phyloP scores from a whole-genome alignment of 2,888 invertebrate species.

The Andrena fulva region DNA sequence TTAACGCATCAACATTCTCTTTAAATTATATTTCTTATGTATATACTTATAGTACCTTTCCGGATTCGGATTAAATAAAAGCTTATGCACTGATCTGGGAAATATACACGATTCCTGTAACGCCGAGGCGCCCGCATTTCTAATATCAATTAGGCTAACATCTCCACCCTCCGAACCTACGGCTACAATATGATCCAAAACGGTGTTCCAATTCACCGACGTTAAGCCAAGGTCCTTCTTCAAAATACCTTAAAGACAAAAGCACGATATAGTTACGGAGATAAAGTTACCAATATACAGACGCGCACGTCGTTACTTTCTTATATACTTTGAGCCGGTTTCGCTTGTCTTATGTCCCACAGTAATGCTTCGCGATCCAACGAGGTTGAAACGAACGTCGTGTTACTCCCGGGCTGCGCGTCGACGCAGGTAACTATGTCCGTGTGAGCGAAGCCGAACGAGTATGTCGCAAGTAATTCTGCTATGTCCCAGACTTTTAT shows the following conservation, averaged over 20 bases:
- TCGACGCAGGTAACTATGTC: slow-evolving; percentile 84
- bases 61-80: slow-evolving; percentile 81
- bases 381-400: slow-evolving; percentile 86
- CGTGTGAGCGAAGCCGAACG: slow-evolving; percentile 83
- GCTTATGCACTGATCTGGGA: slow-evolving; percentile 81
- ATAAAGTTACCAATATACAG: slow-evolving; percentile 5
- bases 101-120: slow-evolving; percentile 79
- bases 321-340: slow-evolving; percentile 78
- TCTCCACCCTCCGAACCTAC: slow-evolving; percentile 86
- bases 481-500: slow-evolving; percentile 84
- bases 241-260: slow-evolving; percentile 80
- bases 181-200: slow-evolving; percentile 83
- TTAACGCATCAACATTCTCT: background rate
- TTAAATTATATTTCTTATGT: slow-evolving; percentile 4
- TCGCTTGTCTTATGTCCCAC: slow-evolving; percentile 81
- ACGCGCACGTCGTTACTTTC: background rate
- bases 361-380: slow-evolving; percentile 77
- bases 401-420: slow-evolving; percentile 84
- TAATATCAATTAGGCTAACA: slow-evolving; percentile 85
- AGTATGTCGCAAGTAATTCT: slow-evolving; percentile 79
- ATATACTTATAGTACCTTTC: slow-evolving; percentile 68
- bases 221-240: slow-evolving; percentile 77
- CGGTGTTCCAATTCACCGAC: slow-evolving; percentile 84
- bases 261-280: background rate
- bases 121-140: slow-evolving; percentile 83